Evolutionary conservation across 2,113 vertebrate genomes (phyloP).

Genomic region (Acrocephalus arundinaceus): DNA sequence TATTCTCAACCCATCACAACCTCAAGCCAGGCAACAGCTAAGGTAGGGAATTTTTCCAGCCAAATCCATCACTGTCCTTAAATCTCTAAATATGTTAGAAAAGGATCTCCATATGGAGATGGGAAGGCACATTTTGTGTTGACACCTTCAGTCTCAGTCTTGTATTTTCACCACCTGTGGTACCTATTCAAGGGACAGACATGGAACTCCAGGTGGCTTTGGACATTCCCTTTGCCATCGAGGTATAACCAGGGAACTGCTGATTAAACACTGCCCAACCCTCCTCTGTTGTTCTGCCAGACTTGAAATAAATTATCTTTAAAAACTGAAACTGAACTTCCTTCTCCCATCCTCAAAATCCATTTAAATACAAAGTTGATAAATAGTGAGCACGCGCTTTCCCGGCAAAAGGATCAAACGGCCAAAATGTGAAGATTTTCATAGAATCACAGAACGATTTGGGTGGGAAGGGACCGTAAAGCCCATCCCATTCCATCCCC

Average conservation of each 20-base stretch:
- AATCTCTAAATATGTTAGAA: accelerated
- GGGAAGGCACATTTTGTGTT: accelerated
- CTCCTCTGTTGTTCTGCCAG: neutral
- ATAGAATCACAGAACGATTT: accelerated
- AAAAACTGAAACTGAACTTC: neutral
- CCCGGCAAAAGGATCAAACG: accelerated
- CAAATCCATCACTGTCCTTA: neutral
- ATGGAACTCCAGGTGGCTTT: neutral
- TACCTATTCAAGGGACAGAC: neutral
- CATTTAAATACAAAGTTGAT: neutral
- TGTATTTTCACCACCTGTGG: neutral
- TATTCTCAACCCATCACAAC: neutral
- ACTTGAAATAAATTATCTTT: accelerated
- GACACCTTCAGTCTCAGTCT: neutral
- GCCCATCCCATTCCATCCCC: neutral
- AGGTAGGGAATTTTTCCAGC: neutral
- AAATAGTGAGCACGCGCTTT: accelerated
- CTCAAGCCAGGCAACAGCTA: neutral
- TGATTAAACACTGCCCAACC: neutral
- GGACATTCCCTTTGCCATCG: neutral
- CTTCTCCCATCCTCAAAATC: neutral
- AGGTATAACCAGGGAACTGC: neutral
- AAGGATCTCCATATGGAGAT: accelerated
- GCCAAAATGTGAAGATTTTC: neutral
- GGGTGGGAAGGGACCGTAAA: neutral